These are phyloP conservation scores for Oeneis ivallda DNA, from an alignment of 2,888 invertebrate genomes.

Conservation along the genomic window DNA sequence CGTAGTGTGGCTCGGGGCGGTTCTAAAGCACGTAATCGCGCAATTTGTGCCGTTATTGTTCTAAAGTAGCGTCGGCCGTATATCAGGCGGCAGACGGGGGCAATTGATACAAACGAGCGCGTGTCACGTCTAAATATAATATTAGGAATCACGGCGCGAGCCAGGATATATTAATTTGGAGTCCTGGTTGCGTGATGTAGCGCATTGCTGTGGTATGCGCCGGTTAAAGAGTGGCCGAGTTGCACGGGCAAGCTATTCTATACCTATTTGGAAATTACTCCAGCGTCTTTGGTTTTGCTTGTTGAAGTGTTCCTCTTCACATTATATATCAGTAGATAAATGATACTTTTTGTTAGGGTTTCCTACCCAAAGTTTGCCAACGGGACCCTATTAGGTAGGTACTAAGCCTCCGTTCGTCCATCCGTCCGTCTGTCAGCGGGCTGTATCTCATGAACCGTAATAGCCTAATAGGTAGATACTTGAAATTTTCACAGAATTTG, in stretches of 20 bases:
- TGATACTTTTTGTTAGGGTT: too few relatives aligned
- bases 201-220: slow-evolving; percentile 55
- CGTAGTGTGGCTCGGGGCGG: slow-evolving; percentile 57
- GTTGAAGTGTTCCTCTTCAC: too few relatives aligned
- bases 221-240: slow-evolving; percentile 43
- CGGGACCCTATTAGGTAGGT: too few relatives aligned
- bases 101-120: slow-evolving; percentile 82
- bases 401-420: too few relatives aligned
- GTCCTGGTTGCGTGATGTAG: slow-evolving; percentile 68
- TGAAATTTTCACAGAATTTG: too few relatives aligned
- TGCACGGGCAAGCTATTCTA: slow-evolving; percentile 24
- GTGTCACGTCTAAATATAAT: slow-evolving; percentile 82
- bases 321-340: too few relatives aligned
- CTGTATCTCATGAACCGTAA: too few relatives aligned
- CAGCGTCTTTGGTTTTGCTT: too few relatives aligned
- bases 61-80: slow-evolving; percentile 80
- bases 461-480: too few relatives aligned
- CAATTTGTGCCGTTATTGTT: slow-evolving; percentile 81
- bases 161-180: slow-evolving; percentile 82
- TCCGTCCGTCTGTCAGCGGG: too few relatives aligned
- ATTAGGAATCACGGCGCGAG: slow-evolving; percentile 82
- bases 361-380: too few relatives aligned
- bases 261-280: neutral
- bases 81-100: slow-evolving; percentile 78
- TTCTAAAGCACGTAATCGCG: slow-evolving; percentile 71